phyloP scores from a whole-genome alignment of 2,113 vertebrate species.

The Hydropotes inermis region DNA sequence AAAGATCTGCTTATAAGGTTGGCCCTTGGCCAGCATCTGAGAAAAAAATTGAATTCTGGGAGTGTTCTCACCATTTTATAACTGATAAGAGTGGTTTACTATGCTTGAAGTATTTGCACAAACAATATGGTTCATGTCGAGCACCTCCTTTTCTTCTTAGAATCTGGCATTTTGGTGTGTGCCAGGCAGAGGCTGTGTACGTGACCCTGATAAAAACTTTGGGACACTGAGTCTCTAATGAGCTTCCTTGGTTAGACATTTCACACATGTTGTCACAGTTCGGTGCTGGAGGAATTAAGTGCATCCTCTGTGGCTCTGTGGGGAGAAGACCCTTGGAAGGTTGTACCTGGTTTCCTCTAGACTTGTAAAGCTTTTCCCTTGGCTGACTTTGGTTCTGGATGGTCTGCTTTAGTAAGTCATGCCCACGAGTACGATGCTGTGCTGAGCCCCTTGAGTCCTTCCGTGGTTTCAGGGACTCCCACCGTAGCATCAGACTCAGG shows the following conservation, averaged over 20 bases:
- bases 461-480: background rate
- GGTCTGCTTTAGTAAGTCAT: constrained; percentile 20
- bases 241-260: constrained; percentile 14
- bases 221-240: background rate
- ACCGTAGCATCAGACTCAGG: background rate
- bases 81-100: background rate
- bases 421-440: background rate
- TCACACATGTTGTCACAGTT: background rate
- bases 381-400: constrained; percentile 29
- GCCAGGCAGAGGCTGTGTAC: background rate
- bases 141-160: background rate
- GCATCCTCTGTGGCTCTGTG: background rate
- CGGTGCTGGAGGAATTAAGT: background rate
- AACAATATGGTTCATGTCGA: background rate
- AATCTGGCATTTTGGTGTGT: constrained; percentile 1
- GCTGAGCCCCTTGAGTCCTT: background rate
- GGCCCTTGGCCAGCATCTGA: background rate
- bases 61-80: background rate
- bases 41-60: background rate
- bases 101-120: background rate
- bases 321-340: background rate
- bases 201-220: constrained; percentile 7
- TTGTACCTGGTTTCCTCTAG: background rate
- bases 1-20: background rate
- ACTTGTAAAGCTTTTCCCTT: background rate